Evolutionary conservation across 1,140 invertebrate genomes (phyloP).

Genomic region (Monomorium pharaonis): DNA sequence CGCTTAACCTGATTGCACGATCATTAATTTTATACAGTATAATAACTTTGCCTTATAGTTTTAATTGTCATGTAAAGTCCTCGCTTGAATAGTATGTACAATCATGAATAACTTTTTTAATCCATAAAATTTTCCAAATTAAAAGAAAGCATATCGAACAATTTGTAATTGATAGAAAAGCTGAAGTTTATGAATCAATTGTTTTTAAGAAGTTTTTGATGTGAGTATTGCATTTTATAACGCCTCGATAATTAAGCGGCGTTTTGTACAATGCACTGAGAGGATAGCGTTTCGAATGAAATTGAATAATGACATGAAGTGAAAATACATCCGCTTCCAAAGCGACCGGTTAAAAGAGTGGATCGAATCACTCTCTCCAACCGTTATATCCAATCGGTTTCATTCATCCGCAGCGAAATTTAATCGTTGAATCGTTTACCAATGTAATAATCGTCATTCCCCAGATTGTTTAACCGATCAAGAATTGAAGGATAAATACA

Average conservation of each 20-base stretch:
- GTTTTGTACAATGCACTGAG: neutral
- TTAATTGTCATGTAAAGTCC: neutral
- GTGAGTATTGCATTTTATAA: neutral
- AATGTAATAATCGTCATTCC: neutral
- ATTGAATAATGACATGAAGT: slow-evolving; percentile 11
- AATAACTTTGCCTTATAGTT: neutral
- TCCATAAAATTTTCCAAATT: neutral
- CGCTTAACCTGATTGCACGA: neutral
- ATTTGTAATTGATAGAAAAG: neutral
- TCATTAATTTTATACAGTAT: neutral
- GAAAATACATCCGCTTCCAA: slow-evolving; percentile 19
- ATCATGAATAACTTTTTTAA: neutral
- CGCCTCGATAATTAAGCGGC: neutral
- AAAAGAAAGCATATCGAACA: neutral
- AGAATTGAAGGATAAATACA: neutral
- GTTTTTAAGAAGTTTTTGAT: neutral
- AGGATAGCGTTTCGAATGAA: slow-evolving; percentile 3
- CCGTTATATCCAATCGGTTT: neutral
- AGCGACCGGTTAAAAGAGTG: slow-evolving; percentile 9
- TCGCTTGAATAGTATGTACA: neutral
- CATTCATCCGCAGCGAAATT: slow-evolving; percentile 28
- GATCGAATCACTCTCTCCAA: slow-evolving; percentile 10
- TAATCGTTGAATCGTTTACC: slow-evolving; percentile 19
- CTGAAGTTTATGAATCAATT: neutral
- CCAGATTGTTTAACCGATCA: slow-evolving; percentile 15